These are phyloP conservation scores for Urosaurus nigricauda DNA, from an alignment of 2,797 vertebrate species.

Conservation along the genomic window DNA sequence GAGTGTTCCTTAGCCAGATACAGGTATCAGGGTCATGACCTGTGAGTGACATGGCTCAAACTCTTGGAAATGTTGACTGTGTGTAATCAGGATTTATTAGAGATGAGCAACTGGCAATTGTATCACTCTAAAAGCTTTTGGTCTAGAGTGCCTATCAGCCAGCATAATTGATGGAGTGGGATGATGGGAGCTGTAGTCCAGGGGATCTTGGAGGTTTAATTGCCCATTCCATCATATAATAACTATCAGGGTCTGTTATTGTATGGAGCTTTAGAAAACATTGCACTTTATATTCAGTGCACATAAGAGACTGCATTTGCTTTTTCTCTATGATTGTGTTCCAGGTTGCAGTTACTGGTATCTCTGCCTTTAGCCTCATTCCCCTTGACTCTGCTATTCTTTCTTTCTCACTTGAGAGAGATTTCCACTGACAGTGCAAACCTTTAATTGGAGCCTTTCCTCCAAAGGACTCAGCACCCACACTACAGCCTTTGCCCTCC, in stretches of 20 bases:
- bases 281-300: neutral
- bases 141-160: neutral
- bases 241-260: neutral
- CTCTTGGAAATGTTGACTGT: neutral
- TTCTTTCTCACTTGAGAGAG: constrained; percentile 34
- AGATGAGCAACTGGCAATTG: neutral
- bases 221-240: neutral
- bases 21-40: neutral
- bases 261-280: neutral
- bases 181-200: neutral
- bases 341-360: neutral
- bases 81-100: neutral
- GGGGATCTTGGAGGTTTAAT: neutral
- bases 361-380: neutral
- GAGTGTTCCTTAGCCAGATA: neutral
- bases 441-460: neutral
- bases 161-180: neutral
- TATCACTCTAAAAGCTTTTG: neutral
- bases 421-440: constrained; percentile 18
- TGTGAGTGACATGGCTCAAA: neutral
- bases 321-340: neutral
- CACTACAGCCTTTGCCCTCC: neutral
- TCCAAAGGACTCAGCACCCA: neutral
- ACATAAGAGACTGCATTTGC: neutral
- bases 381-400: neutral